These are phyloP conservation scores for Lacanobia oleracea DNA, from an alignment of 2,888 invertebrate species.

Conservation along the genomic window DNA sequence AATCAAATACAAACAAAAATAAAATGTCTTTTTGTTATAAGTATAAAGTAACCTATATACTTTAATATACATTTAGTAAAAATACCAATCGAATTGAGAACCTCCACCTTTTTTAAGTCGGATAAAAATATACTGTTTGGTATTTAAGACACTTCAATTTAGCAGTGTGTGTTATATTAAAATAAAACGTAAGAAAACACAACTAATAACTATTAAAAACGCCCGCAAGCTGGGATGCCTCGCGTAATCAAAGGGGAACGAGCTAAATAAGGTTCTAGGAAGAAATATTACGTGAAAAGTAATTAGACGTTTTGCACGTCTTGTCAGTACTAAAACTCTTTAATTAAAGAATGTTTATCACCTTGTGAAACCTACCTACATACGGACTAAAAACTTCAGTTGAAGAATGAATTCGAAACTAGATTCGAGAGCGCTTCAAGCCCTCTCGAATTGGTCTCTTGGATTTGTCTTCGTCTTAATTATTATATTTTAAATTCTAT, in stretches of 20 bases:
- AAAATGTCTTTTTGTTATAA: too few species aligned
- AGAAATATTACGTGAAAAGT: slow-evolving; percentile 31
- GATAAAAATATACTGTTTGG: too few species aligned
- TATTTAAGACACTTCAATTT: too few species aligned
- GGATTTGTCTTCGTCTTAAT: too few species aligned
- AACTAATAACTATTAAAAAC: slow-evolving; percentile 22
- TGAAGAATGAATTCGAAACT: slow-evolving; percentile 54
- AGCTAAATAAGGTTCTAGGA: slow-evolving; percentile 18
- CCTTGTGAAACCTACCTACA: slow-evolving; percentile 13
- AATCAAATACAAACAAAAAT: too few species aligned
- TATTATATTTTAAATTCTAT: too few species aligned
- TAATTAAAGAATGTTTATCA: slow-evolving; percentile 49
- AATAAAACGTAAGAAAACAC: not conserved
- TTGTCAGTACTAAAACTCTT: slow-evolving; percentile 42
- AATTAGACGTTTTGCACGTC: slow-evolving; percentile 42
- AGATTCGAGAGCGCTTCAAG: slow-evolving; percentile 11
- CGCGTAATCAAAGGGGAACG: slow-evolving; percentile 36
- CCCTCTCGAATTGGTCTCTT: too few species aligned
- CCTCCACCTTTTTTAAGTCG: too few species aligned
- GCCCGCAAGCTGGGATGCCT: not conserved
- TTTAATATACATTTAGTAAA: too few species aligned
- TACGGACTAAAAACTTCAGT: slow-evolving; percentile 20
- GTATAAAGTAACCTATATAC: too few species aligned
- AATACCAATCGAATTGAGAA: too few species aligned
- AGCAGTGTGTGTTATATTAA: too few species aligned